Conservation (phyloP, 2,888 invertebrate genomes). For the Blastobasis lacticolella region DNA sequence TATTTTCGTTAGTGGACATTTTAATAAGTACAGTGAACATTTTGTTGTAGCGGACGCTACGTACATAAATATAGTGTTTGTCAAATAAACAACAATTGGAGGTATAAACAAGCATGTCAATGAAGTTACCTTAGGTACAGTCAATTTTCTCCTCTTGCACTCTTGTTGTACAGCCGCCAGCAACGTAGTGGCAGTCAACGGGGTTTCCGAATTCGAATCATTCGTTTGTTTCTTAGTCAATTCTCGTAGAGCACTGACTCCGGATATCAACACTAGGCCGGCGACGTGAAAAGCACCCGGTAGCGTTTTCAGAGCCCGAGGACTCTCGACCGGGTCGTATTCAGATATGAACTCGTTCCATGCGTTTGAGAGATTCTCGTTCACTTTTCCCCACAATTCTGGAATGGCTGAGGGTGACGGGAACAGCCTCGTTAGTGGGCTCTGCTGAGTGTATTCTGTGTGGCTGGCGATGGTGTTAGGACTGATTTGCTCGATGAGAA, state of each 20-base stretch:
- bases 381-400: slow-evolving; percentile 78
- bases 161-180: slow-evolving; percentile 51
- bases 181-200: slow-evolving; percentile 58
- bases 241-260: slow-evolving; percentile 77
- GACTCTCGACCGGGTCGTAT: slow-evolving; percentile 84
- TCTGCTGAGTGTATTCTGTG: slow-evolving; percentile 39
- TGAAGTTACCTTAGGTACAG: slow-evolving; percentile 45
- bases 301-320: slow-evolving; percentile 75
- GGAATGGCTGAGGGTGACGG: slow-evolving; percentile 77
- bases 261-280: slow-evolving; percentile 77
- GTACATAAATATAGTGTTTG: no score
- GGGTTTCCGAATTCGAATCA: slow-evolving; percentile 43
- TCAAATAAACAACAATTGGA: no score
- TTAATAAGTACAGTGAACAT: no score
- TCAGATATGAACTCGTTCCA: slow-evolving; percentile 88
- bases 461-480: slow-evolving; percentile 44
- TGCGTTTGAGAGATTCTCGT: slow-evolving; percentile 79
- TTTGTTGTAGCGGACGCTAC: no score
- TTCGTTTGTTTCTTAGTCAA: slow-evolving; percentile 62
- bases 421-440: slow-evolving; percentile 71
- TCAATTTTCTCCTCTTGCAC: slow-evolving; percentile 54
- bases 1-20: no score
- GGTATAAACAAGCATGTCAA: no score
- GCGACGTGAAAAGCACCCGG: slow-evolving; percentile 76
- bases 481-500: slow-evolving; percentile 73